Percentiles rank a stretch among this genome's conserved stretches.
These are phyloP conservation scores for Agonopterix heracliana DNA, from an alignment of 2,888 invertebrate genomes.

Conservation along the genomic window DNA sequence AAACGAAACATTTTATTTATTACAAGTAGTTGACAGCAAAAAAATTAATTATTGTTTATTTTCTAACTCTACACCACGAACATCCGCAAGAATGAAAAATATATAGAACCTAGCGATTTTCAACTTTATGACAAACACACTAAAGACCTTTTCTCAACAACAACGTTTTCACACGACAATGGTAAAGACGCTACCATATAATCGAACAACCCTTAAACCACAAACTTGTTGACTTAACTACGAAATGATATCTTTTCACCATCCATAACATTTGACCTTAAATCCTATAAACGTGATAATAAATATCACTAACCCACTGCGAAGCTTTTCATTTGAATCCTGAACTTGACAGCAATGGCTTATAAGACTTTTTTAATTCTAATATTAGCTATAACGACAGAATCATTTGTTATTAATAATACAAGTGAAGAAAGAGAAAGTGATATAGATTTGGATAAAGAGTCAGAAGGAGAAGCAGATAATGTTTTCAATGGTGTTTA, in stretches of 20 bases:
- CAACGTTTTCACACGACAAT: no score
- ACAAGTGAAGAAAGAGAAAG: conserved; percentile 11
- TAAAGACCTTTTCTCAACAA: no score
- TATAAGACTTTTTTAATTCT: conserved; percentile 14
- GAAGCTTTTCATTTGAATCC: conserved; percentile 44
- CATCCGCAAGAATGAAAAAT: no score
- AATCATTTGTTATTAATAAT: neutral
- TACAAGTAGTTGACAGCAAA: no score
- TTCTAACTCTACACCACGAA: no score
- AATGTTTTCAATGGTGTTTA: conserved; percentile 71
- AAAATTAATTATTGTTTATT: no score
- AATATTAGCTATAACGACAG: neutral
- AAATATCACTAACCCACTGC: conserved; percentile 43
- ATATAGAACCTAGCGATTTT: no score
- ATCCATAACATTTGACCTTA: conserved; percentile 45
- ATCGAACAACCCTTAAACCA: conserved; percentile 1
- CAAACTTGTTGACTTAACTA: conserved; percentile 16
- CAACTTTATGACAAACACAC: no score
- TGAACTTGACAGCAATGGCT: conserved; percentile 32
- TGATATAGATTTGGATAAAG: conserved; percentile 11
- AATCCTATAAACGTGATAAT: conserved; percentile 60
- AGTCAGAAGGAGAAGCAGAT: conserved; percentile 27
- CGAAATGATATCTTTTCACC: conserved; percentile 52
- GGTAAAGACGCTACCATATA: no score
- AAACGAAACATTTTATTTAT: no score